Evolutionary conservation across 2,888 invertebrate species (phyloP).

Genomic region (Lasioglossum marginatum): DNA sequence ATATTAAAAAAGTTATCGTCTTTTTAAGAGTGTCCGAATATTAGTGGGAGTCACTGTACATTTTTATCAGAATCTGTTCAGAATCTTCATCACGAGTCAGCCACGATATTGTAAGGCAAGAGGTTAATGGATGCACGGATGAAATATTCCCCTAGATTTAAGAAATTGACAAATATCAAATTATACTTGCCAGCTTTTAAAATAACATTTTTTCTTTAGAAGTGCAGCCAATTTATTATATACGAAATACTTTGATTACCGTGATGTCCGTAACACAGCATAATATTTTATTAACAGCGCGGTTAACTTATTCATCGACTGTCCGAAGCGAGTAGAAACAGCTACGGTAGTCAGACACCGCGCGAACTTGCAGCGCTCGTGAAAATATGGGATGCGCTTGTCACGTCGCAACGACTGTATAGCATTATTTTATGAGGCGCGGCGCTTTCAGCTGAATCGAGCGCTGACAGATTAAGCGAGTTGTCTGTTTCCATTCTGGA

Average conservation of each 20-base stretch:
- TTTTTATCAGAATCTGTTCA: too few relatives aligned
- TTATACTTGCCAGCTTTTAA: too few relatives aligned
- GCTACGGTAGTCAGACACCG: not conserved
- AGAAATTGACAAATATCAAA: too few relatives aligned
- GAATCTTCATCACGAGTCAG: too few relatives aligned
- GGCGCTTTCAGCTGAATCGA: not conserved
- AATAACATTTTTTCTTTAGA: not conserved
- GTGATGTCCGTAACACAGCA: not conserved
- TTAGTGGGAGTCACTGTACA: too few relatives aligned
- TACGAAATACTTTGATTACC: not conserved
- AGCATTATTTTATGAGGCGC: not conserved
- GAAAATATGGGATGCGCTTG: not conserved
- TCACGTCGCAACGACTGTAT: not conserved
- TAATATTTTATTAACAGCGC: not conserved
- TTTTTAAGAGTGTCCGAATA: too few relatives aligned
- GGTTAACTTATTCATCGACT: not conserved
- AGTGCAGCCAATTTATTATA: not conserved
- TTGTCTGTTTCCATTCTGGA: conserved; percentile 3
- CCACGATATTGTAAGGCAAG: too few relatives aligned
- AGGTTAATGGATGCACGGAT: not conserved
- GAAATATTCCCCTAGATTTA: not conserved
- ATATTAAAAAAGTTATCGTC: too few relatives aligned
- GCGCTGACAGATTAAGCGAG: conserved; percentile 6
- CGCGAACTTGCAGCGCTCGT: not conserved
- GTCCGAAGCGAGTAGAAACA: not conserved